Conservation (phyloP, 2,888 invertebrate species). For the Mellilla xanthometata region DNA sequence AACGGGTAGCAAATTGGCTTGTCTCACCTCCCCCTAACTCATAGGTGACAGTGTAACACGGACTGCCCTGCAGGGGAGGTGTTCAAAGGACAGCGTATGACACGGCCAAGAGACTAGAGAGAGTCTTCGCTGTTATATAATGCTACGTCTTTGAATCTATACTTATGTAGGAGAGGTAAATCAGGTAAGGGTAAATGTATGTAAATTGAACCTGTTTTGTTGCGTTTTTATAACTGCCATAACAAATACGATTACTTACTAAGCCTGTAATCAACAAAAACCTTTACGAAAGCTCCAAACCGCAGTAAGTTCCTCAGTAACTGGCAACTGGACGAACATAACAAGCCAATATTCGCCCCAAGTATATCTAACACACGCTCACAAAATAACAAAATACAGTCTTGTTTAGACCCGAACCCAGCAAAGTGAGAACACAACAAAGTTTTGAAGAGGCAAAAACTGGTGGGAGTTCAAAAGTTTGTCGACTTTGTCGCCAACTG, state of each 20-base stretch:
- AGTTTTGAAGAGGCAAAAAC: slow-evolving; percentile 23
- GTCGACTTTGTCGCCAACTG: slow-evolving; percentile 23
- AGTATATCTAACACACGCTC: slow-evolving; percentile 10
- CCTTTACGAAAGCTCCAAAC: slow-evolving; percentile 1
- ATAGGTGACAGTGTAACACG: slow-evolving; percentile 12
- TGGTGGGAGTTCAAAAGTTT: slow-evolving; percentile 18
- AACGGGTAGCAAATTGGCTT: background rate
- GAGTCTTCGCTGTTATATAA: too few relatives aligned
- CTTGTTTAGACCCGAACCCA: slow-evolving; percentile 23
- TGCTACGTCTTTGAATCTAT: too few relatives aligned
- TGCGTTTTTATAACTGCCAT: too few relatives aligned
- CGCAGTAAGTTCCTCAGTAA: background rate
- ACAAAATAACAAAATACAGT: slow-evolving; percentile 19
- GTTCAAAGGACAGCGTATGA: too few relatives aligned
- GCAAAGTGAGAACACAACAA: slow-evolving; percentile 20
- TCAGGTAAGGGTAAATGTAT: too few relatives aligned
- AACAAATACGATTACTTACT: too few relatives aligned
- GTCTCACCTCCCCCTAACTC: slow-evolving; percentile 8
- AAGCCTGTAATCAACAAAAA: too few relatives aligned
- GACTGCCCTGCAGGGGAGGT: slow-evolving; percentile 5
- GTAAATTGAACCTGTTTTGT: too few relatives aligned
- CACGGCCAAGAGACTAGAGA: too few relatives aligned
- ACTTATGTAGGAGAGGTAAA: too few relatives aligned
- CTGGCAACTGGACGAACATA: slow-evolving; percentile 9
- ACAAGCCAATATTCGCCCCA: slow-evolving; percentile 16